Conservation (phyloP, 53 echinoderm and acorn worm genomes). For the Patiria pectinifera region DNA sequence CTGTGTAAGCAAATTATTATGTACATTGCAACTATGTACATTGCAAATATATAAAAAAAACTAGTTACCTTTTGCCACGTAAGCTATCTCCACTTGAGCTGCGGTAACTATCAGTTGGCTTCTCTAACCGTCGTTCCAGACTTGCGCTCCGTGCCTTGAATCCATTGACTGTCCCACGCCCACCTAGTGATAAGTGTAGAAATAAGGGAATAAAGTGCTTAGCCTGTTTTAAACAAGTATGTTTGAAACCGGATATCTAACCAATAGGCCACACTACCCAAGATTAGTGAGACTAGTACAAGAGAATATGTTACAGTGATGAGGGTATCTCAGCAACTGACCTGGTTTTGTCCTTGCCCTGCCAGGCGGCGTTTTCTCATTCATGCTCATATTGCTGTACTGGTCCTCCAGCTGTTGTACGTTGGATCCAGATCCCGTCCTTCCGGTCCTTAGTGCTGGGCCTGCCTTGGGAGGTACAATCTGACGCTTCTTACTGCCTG, state of each 20-base stretch:
- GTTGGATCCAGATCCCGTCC: constrained; percentile 34
- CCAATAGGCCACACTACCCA: too few species aligned
- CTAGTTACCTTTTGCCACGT: constrained; percentile 47
- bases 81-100: constrained; percentile 74
- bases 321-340: neutral
- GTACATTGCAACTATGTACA: too few species aligned
- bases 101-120: constrained; percentile 43
- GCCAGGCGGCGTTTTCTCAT: constrained; percentile 15
- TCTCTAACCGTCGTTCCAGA: constrained; percentile 71
- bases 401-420: constrained; percentile 49
- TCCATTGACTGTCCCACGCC: constrained; percentile 25
- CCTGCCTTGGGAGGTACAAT: constrained; percentile 59
- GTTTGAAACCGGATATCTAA: too few species aligned
- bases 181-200: neutral
- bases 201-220: neutral
- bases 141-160: constrained; percentile 81
- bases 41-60: neutral
- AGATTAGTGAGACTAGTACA: too few species aligned
- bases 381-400: constrained; percentile 47
- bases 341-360: constrained; percentile 1
- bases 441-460: constrained; percentile 29
- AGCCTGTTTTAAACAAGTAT: too few species aligned
- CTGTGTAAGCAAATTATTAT: too few species aligned
- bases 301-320: too few species aligned
- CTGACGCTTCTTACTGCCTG: constrained; percentile 83